Evolutionary conservation across 2,888 invertebrate genomes (phyloP).

Genomic region (Zhuqinia jingwanae): DNA sequence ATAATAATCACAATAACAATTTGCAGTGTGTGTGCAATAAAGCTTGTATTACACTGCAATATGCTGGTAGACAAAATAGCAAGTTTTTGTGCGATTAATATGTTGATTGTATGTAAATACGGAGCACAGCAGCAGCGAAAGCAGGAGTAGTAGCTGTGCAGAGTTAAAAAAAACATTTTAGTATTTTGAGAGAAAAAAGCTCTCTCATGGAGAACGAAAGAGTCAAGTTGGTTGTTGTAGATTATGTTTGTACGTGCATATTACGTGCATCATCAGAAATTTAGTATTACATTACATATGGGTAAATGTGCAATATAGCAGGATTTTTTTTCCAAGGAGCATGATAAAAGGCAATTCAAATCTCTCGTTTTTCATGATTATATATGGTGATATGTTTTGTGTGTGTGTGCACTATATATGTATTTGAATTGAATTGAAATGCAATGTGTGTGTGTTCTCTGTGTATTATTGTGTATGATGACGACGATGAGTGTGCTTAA

Average conservation of each 20-base stretch:
- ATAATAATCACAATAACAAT: constrained; percentile 34
- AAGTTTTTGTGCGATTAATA: background rate
- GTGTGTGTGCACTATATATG: too few species aligned
- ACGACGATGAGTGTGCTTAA: background rate
- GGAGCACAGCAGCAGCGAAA: too few species aligned
- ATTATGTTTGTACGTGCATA: background rate
- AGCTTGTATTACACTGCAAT: constrained; percentile 10
- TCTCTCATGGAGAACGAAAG: constrained; percentile 27
- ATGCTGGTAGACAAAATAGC: background rate
- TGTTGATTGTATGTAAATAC: background rate
- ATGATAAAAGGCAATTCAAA: constrained; percentile 28
- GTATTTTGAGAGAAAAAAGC: too few species aligned
- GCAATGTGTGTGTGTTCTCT: constrained; percentile 22
- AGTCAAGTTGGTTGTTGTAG: background rate
- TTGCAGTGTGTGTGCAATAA: constrained; percentile 42
- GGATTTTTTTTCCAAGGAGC: background rate
- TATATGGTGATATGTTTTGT: too few species aligned
- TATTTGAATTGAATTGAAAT: too few species aligned
- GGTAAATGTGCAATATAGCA: constrained; percentile 48
- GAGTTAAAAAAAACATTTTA: background rate
- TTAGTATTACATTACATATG: constrained; percentile 35
- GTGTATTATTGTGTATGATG: background rate
- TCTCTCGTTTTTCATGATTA: constrained; percentile 15
- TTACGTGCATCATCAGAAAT: constrained; percentile 41
- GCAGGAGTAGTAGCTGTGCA: background rate